phyloP scores from a whole-genome alignment of 2,888 invertebrate species.

The Papilio gigon region DNA sequence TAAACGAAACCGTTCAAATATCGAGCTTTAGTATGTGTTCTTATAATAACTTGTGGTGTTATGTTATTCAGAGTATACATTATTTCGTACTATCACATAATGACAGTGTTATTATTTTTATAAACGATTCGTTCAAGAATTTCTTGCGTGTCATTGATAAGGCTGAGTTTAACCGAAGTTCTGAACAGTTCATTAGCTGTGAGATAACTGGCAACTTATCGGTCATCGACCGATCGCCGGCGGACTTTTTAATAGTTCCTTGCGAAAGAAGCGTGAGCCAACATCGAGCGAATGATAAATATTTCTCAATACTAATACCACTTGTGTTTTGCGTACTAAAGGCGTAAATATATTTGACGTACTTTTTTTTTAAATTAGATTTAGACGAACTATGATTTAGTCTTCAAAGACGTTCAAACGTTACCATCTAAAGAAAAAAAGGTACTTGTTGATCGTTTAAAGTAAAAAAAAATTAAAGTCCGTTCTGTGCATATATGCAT shows the following conservation, averaged over 20 bases:
- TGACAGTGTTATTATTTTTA: constrained; percentile 10
- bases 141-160: constrained; percentile 28
- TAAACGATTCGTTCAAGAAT: constrained; percentile 10
- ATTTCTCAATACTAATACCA: constrained; percentile 1
- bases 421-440: no score
- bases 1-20: background rate
- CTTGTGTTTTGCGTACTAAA: background rate
- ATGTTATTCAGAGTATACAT: constrained; percentile 26
- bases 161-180: constrained; percentile 43
- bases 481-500: background rate
- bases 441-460: no score
- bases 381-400: no score
- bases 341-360: background rate
- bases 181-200: constrained; percentile 47
- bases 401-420: background rate
- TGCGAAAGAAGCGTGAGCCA: constrained; percentile 36
- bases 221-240: constrained; percentile 53
- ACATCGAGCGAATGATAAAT: constrained; percentile 36
- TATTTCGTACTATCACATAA: constrained; percentile 20
- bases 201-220: constrained; percentile 55
- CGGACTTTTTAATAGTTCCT: constrained; percentile 46
- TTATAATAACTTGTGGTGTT: constrained; percentile 20
- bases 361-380: no score
- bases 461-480: background rate
- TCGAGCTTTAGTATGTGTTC: background rate